Evolutionary conservation across 1,140 invertebrate species (phyloP), one percentile per base, ranked within the genome.

Genomic region (Drosophila lacertosa): DNA sequence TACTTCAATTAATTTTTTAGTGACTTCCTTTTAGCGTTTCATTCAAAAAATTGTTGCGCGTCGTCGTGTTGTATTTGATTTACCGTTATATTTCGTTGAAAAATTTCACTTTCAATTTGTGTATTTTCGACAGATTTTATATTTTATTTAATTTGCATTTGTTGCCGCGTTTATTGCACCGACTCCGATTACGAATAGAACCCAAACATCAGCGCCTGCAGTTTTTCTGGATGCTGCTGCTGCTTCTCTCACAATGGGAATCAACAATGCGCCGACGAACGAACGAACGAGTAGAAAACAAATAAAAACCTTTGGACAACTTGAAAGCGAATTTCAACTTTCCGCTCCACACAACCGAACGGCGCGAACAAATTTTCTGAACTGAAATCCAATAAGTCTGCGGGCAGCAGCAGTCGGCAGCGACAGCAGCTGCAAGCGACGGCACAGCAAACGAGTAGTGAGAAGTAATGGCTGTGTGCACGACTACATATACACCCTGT

Each of bases 271-370:
- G 40, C 68, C 60, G 60, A 59, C 48, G 63, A 59, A 51, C 63
- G n/a, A 44, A 72, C 67, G 71, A 66, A 40, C 68, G 57, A 67
- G 50, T 74, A 55, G 53, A 83, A 74, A 78, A 63, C 64, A 71
- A 74, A 65, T 63, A 35, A 70, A 69, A 51, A 65, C 48, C 72
- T 69, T 64, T 70, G 63, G 77, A 74, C 72, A 68, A 74, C 64
- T 71, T 80, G 72, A 80, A 80, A 80, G 77, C 51, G 65, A 76
- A 79, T 66, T 72, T 54, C 54, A 72, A 63, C 60, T 50, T 57
- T 86, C 77, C 81, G 80, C 77, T 75, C 75, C 80, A 73, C 79
- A 82, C 81, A 84, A 86, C 82, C 81, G 81, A 73, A 55, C 82
- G 75, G 69, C 69, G 74, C 77, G 82, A 86, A 55, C 40, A 68